Conservation (phyloP, 2,888 invertebrate species). For the Melikaiella ostensackeni region DNA sequence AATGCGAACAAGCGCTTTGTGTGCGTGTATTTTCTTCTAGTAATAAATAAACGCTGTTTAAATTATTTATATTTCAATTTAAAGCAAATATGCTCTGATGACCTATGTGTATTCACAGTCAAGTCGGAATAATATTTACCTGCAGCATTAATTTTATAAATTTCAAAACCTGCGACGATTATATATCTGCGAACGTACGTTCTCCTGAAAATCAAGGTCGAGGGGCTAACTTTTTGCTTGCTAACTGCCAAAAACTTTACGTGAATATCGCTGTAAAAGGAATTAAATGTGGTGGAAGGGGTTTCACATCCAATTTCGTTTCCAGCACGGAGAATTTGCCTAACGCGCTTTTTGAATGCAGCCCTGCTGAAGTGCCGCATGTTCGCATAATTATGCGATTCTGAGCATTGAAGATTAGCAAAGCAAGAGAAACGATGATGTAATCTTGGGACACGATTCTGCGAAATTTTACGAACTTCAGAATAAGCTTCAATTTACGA, state of each 20-base stretch:
- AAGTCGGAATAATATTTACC: no score
- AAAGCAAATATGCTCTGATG: no score
- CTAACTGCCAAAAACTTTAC: not conserved
- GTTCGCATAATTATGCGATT: conserved; percentile 3
- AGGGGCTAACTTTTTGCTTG: not conserved
- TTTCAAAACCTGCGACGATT: no score
- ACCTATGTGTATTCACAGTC: no score
- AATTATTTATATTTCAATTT: no score
- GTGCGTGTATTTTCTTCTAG: no score
- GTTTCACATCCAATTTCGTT: not conserved
- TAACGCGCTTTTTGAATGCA: not conserved
- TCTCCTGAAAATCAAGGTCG: no score
- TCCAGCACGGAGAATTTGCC: not conserved
- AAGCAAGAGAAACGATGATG: not conserved
- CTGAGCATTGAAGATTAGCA: not conserved
- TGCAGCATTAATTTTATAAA: no score
- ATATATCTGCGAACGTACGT: no score
- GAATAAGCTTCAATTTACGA: not conserved
- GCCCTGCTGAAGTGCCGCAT: not conserved
- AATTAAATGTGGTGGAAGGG: not conserved
- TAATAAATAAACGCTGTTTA: no score
- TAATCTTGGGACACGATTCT: not conserved
- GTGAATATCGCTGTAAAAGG: not conserved
- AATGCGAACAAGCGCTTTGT: no score
- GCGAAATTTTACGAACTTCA: not conserved